Percentiles rank a stretch among this genome's conserved stretches.
These are phyloP conservation scores for Bombycilla garrulus DNA, from an alignment of 2,113 vertebrate species.

Conservation along the genomic window DNA sequence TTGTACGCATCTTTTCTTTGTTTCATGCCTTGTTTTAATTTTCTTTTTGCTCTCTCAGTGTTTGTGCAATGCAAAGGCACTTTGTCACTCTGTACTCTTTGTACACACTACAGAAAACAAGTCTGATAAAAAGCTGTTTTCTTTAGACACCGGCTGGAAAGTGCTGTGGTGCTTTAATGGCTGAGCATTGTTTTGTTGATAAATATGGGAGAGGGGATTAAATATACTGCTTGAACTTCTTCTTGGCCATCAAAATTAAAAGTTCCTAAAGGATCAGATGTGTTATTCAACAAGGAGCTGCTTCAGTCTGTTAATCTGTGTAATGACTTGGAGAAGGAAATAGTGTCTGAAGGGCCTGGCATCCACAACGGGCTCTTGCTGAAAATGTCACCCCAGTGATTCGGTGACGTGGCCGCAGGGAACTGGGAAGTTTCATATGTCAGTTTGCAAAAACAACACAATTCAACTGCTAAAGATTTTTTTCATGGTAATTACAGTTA, in stretches of 20 bases:
- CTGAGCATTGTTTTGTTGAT: neutral
- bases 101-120: neutral
- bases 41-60: neutral
- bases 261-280: neutral
- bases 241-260: neutral
- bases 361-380: neutral
- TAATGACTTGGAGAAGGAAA: neutral
- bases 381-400: neutral
- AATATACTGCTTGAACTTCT: neutral
- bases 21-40: conserved; percentile 5
- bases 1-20: conserved; percentile 16
- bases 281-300: neutral
- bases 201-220: neutral
- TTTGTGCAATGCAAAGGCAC: neutral
- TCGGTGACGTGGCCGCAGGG: fast-evolving
- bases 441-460: neutral
- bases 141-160: neutral
- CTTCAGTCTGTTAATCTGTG: neutral
- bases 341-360: neutral
- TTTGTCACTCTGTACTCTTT: neutral
- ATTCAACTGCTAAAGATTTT: neutral
- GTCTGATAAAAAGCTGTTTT: neutral
- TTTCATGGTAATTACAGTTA: neutral
- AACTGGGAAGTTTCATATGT: neutral
- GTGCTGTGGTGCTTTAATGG: neutral